Evolutionary conservation across 2,113 vertebrate species (phyloP).

Genomic region (Gadus macrocephalus): DNA sequence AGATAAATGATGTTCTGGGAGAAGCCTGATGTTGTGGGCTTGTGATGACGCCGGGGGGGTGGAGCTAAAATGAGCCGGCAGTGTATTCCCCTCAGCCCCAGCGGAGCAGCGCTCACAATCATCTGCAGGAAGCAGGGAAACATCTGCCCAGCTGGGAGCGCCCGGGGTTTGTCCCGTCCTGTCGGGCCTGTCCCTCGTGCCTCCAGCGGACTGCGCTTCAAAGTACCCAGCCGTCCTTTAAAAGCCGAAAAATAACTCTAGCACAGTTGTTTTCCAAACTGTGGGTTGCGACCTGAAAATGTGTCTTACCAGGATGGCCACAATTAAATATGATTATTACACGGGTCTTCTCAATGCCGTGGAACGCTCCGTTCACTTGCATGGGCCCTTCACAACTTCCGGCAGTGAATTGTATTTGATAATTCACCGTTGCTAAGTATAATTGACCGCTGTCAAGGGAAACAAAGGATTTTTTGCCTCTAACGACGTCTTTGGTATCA

Average conservation of each 20-base stretch:
- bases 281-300: too few species aligned
- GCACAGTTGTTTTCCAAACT: too few species aligned
- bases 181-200: conserved; percentile 43
- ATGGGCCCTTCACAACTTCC: too few species aligned
- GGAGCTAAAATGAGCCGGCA: conserved; percentile 25
- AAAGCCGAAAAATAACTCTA: not conserved
- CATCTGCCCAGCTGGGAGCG: conserved; percentile 41
- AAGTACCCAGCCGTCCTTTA: conserved; percentile 18
- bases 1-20: conserved; percentile 50
- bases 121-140: conserved; percentile 34
- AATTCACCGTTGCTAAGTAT: too few species aligned
- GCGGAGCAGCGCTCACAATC: conserved; percentile 28
- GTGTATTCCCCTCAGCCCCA: conserved; percentile 23
- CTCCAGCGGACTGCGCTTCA: conserved; percentile 25
- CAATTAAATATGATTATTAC: too few species aligned
- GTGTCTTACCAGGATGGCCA: too few species aligned
- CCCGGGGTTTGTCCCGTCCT: conserved; percentile 11
- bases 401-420: too few species aligned
- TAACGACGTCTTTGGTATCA: too few species aligned
- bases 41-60: conserved; percentile 24
- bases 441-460: too few species aligned
- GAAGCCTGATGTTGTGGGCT: conserved; percentile 30
- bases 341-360: too few species aligned
- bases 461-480: too few species aligned
- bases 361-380: too few species aligned